Evolutionary conservation across 2,888 invertebrate genomes (phyloP), one percentile per base, ranked within the genome.

Genomic region (Zaprionus lineosus): DNA sequence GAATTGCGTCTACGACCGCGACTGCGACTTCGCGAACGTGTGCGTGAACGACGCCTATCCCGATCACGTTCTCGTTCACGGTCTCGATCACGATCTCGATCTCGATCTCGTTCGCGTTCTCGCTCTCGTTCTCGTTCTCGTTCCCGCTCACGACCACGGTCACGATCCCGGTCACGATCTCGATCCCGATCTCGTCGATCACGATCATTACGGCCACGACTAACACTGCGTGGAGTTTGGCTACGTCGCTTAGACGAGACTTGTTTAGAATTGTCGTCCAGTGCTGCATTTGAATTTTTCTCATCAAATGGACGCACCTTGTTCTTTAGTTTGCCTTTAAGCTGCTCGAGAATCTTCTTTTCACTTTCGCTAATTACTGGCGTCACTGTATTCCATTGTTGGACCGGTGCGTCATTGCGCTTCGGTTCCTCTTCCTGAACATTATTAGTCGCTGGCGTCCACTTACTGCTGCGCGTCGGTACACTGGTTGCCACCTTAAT

Each of bases 311-410:
- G 74, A 6, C 68, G 71, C 26, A 83, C 64, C 70, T 88, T 90
- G 70, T 84, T 88, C 78, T 88, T 89, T 16, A 88, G 78, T 73
- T 87, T 88, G 14, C 88, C 88, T 74, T 89, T 88, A 1, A 90
- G 74, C 40, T 91, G 91, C 63, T 93, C 92, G 3, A 93, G 81
- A 5, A 93, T 87, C 68, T 92, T 92, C 61, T 92, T 90, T 67
- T 93, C 93, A 40, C 90, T 91, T 2, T 92, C 92, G 50, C 91
- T 91, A 29, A 93, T 91, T 1, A 91, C 89, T 26, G 92, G 91
- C 67, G 91, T 89, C 26, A 92, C 91, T 2, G 92, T 91, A 88
- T 92, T 92, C 92, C 92, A 93, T 56, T 92, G 91, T 0, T 91
- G 90, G 12, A 92, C 75, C 16, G 91, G 84, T 81, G 91, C 86